Base-by-base conservation (phyloP, 1,140 invertebrate species). In the Planococcus citri region DNA sequence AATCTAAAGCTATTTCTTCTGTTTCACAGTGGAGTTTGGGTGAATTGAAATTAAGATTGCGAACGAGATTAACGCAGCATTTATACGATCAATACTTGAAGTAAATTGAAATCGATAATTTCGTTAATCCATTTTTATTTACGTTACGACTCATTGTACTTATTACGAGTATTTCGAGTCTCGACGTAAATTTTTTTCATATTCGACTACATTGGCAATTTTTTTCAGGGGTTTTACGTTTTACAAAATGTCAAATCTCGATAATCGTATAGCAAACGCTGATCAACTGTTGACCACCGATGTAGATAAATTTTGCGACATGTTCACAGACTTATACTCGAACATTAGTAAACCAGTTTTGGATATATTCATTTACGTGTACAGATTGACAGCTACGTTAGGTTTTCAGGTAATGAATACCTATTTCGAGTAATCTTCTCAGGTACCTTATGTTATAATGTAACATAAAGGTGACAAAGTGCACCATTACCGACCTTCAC, bases 291-390 rank as follows among this genome's bases (percentile, higher is more conserved):
- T 99, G 51, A 97, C 95, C 6, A 94, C 91, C 14, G 97, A 99
- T 79, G 89, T 98, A 2, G 95, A 98, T 76, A 95, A 95, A 78
- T 98, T 99, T 80, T 97, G 94, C 78, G 90, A 94, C 74, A 91
- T 92, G 72, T 87, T 96, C 70, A 91, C 94, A 10, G 93, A 98
- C 76, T 80, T 98, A 1, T 99, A 99, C 80, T 95, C 94, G 61
- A 97, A 98, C 79, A 85, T 98, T n/a, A 92, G 92, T 73, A 99
- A 99, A 81, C 97, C 97, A 0, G 76, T 96, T 4, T 78, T 98
- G 71, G 96, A 98, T 79, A 97, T 98, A 57, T 81, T 89, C 41
- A 90, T 98, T 72, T 98, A 98, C 78, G 87, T 97, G 14, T 91
- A 95, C 74, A 87, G 89, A 75, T 80, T 98, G 37, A 92, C 94